Percentiles rank a stretch among this genome's conserved stretches.
phyloP scores from a whole-genome alignment of 2,797 vertebrate genomes.

The Neostethus bicornis region DNA sequence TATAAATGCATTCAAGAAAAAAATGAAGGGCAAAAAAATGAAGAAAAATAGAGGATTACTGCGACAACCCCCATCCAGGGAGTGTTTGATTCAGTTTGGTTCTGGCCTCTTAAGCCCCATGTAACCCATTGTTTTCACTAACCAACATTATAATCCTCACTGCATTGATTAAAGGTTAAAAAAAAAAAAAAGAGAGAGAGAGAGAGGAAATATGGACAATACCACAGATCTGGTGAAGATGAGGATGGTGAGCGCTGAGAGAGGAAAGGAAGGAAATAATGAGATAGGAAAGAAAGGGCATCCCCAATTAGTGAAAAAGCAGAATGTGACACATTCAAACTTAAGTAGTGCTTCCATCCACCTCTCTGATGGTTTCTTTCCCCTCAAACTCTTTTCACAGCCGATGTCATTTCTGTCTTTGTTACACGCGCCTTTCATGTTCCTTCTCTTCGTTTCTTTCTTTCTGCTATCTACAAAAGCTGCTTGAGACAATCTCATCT shows the following conservation, averaged over 20 bases:
- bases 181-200: constrained; percentile 15
- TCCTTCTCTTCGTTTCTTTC: constrained; percentile 51
- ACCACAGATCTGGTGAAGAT: constrained; percentile 16
- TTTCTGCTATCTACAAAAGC: constrained; percentile 61
- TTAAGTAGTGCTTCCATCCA: constrained; percentile 40
- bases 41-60: constrained; percentile 56
- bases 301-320: constrained; percentile 48
- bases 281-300: constrained; percentile 29
- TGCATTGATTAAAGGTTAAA: constrained; percentile 32
- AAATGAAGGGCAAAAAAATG: constrained; percentile 5
- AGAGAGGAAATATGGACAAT: constrained; percentile 8
- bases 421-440: constrained; percentile 61
- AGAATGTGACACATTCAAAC: constrained; percentile 39
- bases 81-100: constrained; percentile 68
- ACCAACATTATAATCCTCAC: constrained; percentile 44
- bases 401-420: constrained; percentile 56
- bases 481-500: constrained; percentile 55
- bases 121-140: constrained; percentile 65
- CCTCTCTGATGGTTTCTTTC: constrained; percentile 32
- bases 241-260: not conserved
- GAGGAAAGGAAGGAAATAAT: constrained; percentile 8
- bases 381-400: constrained; percentile 40
- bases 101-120: constrained; percentile 58
- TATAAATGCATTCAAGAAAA: constrained; percentile 26
- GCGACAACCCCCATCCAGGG: constrained; percentile 33